A percentile compares a stretch with the other conserved stretches of the same genome.
Evolutionary conservation across 2,113 vertebrate genomes (phyloP).

Genomic region (Stegostoma tigrinum): DNA sequence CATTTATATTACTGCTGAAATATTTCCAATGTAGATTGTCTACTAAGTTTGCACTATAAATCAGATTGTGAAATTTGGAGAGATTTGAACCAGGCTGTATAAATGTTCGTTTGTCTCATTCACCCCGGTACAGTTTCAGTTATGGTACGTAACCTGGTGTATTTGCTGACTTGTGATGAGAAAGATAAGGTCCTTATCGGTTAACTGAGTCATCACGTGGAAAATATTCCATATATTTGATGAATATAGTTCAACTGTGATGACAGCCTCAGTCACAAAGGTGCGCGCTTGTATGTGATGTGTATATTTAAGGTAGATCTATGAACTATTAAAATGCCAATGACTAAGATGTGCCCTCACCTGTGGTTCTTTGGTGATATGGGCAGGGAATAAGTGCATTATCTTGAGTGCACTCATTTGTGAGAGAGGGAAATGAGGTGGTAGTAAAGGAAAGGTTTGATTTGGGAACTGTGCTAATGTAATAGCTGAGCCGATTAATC

Average conservation of each 20-base stretch:
- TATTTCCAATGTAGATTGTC: background rate
- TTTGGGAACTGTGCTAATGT: background rate
- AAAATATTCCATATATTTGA: background rate
- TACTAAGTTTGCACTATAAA: background rate
- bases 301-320: background rate
- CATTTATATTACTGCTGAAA: background rate
- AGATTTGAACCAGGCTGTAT: background rate
- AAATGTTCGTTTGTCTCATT: background rate
- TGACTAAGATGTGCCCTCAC: background rate
- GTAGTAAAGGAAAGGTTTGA: background rate
- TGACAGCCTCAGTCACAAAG: background rate
- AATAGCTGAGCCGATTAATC: background rate
- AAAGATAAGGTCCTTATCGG: background rate
- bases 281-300: background rate
- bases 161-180: background rate
- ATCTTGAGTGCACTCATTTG: background rate
- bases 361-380: background rate
- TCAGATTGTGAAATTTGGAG: background rate
- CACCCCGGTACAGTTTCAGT: background rate
- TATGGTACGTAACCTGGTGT: background rate
- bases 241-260: background rate
- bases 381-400: background rate
- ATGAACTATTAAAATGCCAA: background rate
- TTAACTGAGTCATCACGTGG: background rate
- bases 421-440: background rate